phyloP scores from a whole-genome alignment of 2,113 vertebrate genomes.

The Equus quagga region DNA sequence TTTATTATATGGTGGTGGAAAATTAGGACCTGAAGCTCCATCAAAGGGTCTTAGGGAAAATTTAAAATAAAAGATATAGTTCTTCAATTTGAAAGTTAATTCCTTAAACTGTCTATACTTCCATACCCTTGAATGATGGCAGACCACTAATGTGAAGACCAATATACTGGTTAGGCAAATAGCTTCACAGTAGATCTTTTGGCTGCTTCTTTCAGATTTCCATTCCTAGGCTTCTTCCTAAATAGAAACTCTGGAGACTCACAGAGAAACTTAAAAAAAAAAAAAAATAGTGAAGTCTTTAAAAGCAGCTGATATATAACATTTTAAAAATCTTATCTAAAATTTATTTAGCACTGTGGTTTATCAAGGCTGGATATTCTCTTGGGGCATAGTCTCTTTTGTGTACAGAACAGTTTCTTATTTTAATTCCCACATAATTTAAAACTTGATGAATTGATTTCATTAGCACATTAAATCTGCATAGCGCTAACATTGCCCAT shows the following conservation, averaged over 20 bases:
- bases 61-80: neutral
- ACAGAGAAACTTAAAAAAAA: neutral
- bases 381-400: conserved; percentile 61
- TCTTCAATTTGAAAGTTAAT: neutral
- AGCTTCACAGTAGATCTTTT: neutral
- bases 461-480: conserved; percentile 80
- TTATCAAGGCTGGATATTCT: neutral
- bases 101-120: neutral
- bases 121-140: neutral
- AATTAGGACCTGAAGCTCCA: neutral
- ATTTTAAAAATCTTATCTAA: conserved; percentile 2
- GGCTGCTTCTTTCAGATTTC: neutral
- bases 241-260: neutral
- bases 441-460: conserved; percentile 81
- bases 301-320: neutral
- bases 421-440: conserved; percentile 76
- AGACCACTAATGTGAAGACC: neutral
- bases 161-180: neutral
- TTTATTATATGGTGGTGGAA: neutral
- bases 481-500: conserved; percentile 71
- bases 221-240: neutral
- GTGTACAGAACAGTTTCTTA: conserved; percentile 76
- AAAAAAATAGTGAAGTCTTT: neutral
- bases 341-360: neutral
- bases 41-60: neutral